A percentile compares a stretch with the other conserved stretches of the same genome.
Evolutionary conservation across 2,113 vertebrate genomes (phyloP).

Genomic region (Hepsetus odoe): DNA sequence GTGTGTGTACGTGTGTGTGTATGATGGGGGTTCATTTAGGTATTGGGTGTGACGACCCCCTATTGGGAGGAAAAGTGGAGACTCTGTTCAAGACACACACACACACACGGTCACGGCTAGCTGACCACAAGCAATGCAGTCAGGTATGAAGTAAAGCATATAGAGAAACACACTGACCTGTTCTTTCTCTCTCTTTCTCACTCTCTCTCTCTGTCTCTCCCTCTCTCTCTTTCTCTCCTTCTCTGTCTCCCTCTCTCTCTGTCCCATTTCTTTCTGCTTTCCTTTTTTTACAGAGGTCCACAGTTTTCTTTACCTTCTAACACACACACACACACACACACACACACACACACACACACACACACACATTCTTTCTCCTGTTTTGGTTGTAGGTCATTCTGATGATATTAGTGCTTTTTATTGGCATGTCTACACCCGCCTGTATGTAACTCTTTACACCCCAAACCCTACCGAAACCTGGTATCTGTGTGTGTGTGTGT

Average conservation of each 20-base stretch:
- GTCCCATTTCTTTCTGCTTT: not conserved
- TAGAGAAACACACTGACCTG: slow-evolving; percentile 32
- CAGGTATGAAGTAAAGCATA: slow-evolving; percentile 54
- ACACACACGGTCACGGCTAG: slow-evolving; percentile 47
- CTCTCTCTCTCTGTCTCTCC: not conserved
- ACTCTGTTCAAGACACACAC: slow-evolving; percentile 45
- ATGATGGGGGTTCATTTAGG: slow-evolving; percentile 43
- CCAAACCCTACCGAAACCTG: slow-evolving; percentile 3
- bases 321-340: slow-evolving; percentile 24
- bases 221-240: slow-evolving; percentile 6
- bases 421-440: not conserved
- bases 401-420: slow-evolving; percentile 23
- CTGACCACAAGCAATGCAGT: slow-evolving; percentile 55
- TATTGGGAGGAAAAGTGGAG: slow-evolving; percentile 54
- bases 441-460: not conserved
- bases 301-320: slow-evolving; percentile 25
- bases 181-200: not conserved
- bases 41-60: slow-evolving; percentile 54
- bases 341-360: slow-evolving; percentile 26
- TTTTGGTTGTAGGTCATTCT: not conserved
- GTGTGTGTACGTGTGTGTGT: slow-evolving; percentile 41
- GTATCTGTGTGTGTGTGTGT: slow-evolving; percentile 22
- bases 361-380: slow-evolving; percentile 1
- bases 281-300: not conserved
- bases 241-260: not conserved